These are phyloP conservation scores for Ametastegia equiseti DNA, from an alignment of 2,888 invertebrate genomes.

Conservation along the genomic window DNA sequence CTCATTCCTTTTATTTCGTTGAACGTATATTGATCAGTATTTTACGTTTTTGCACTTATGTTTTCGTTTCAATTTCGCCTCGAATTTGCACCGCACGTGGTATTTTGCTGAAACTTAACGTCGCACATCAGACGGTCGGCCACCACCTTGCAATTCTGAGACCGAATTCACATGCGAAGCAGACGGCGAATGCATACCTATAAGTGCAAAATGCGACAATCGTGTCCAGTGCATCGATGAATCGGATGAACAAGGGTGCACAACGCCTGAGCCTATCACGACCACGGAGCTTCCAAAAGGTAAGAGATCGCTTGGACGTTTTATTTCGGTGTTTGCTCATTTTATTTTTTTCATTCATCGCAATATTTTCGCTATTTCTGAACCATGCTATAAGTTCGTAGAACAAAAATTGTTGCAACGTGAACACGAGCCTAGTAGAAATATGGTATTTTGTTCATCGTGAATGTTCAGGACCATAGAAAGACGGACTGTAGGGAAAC, in stretches of 20 bases:
- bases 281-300: background rate
- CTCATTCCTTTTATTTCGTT: slow-evolving; percentile 38
- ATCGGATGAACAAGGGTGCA: slow-evolving; percentile 79
- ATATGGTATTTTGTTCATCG: background rate
- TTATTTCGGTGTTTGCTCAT: too few relatives aligned
- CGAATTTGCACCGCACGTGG: slow-evolving; percentile 41
- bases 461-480: background rate
- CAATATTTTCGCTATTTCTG: background rate
- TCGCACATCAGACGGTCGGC: slow-evolving; percentile 32
- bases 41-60: slow-evolving; percentile 48
- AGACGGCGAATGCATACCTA: slow-evolving; percentile 79
- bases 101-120: background rate
- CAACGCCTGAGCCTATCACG: slow-evolving; percentile 27
- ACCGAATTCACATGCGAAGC: slow-evolving; percentile 77
- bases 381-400: background rate
- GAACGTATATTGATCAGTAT: slow-evolving; percentile 37
- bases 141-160: slow-evolving; percentile 63
- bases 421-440: background rate
- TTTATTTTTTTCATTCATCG: background rate
- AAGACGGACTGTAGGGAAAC: background rate
- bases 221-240: slow-evolving; percentile 78
- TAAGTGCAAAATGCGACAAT: slow-evolving; percentile 79
- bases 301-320: background rate
- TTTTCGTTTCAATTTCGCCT: slow-evolving; percentile 51
- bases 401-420: background rate